A percentile compares a stretch with the other conserved stretches of the same genome.
These are phyloP conservation scores for Sebastolobus alascanus DNA, from an alignment of 2,797 vertebrate species.

Conservation along the genomic window DNA sequence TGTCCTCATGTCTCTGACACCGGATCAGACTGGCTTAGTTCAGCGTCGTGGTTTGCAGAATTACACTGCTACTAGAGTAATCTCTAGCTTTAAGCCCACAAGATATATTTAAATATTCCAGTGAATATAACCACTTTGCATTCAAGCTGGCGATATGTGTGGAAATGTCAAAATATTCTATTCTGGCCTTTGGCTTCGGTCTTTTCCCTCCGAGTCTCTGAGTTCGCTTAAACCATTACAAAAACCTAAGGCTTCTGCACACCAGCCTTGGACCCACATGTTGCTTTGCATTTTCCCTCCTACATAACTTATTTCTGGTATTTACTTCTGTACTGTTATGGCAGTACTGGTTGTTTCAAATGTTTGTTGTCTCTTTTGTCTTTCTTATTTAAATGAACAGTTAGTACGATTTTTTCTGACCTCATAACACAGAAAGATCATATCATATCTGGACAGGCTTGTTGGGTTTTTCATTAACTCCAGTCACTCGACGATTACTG, in stretches of 20 bases:
- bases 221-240: constrained; percentile 59
- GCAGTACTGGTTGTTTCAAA: constrained; percentile 23
- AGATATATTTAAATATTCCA: constrained; percentile 68
- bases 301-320: constrained; percentile 45
- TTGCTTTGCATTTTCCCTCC: constrained; percentile 46
- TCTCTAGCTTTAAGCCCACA: constrained; percentile 70
- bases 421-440: not conserved
- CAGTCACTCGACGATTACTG: not conserved
- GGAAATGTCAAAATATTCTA: constrained; percentile 74
- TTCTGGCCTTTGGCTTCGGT: constrained; percentile 68
- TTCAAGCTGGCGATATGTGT: constrained; percentile 52
- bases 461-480: constrained; percentile 23
- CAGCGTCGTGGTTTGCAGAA: constrained; percentile 64
- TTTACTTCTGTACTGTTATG: constrained; percentile 20
- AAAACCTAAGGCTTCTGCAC: constrained; percentile 63
- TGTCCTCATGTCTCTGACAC: constrained; percentile 71
- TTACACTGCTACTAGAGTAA: constrained; percentile 62
- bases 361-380: constrained; percentile 32
- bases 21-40: constrained; percentile 76
- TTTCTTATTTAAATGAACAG: constrained; percentile 27
- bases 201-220: constrained; percentile 44
- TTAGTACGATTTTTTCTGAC: not conserved
- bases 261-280: constrained; percentile 50
- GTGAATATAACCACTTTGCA: constrained; percentile 62
- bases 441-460: not conserved